Evolutionary conservation across 2,113 vertebrate species (phyloP).

Genomic region (Microtus richardsoni): DNA sequence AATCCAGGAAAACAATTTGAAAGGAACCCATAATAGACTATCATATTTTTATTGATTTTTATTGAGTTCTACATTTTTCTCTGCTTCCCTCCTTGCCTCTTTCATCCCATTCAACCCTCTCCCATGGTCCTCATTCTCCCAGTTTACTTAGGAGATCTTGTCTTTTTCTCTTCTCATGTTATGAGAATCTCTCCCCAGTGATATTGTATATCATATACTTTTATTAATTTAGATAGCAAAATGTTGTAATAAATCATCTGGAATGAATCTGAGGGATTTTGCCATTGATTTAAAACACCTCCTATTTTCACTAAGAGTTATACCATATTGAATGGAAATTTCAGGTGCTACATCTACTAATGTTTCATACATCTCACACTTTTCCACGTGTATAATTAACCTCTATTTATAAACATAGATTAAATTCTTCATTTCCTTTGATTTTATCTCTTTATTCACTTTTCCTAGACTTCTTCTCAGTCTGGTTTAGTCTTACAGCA

Average conservation of each 20-base stretch:
- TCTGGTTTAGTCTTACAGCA: not conserved
- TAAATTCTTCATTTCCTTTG: not conserved
- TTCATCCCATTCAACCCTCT: accelerated
- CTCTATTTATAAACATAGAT: not conserved
- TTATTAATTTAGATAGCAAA: not conserved
- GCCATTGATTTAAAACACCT: not conserved
- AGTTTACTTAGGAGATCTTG: too few relatives aligned
- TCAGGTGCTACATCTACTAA: not conserved
- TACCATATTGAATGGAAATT: not conserved
- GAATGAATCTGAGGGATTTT: not conserved
- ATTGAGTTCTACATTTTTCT: too few relatives aligned
- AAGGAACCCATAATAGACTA: accelerated
- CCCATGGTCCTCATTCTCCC: too few relatives aligned
- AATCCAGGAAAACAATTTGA: not conserved
- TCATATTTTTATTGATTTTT: not conserved
- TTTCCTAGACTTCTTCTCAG: not conserved
- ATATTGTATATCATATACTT: not conserved
- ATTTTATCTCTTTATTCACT: not conserved
- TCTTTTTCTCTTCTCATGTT: not conserved
- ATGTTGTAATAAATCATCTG: not conserved
- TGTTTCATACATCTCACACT: not conserved
- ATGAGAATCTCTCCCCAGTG: not conserved
- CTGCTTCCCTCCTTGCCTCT: too few relatives aligned
- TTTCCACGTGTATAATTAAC: not conserved
- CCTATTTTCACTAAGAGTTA: not conserved